These are phyloP conservation scores for Hippocampus mohnikei DNA, from an alignment of 2,113 vertebrate genomes.

Conservation along the genomic window DNA sequence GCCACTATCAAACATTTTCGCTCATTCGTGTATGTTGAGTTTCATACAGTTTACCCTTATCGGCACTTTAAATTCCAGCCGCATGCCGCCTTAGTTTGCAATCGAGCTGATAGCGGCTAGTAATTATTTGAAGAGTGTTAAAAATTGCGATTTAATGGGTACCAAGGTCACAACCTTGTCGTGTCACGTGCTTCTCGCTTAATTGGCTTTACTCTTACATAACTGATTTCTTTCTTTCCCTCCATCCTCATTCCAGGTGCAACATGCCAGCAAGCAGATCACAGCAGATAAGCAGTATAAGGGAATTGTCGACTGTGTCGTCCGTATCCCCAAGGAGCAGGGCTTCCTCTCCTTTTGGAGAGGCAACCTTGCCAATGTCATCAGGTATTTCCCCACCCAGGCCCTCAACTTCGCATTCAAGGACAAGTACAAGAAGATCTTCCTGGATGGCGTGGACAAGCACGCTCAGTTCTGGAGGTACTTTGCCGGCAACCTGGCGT, in stretches of 20 bases:
- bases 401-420: constrained; percentile 92
- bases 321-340: constrained; percentile 86
- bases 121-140: background rate
- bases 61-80: background rate
- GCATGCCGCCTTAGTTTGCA: background rate
- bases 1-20: background rate
- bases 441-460: constrained; percentile 85
- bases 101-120: background rate
- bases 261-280: constrained; percentile 90
- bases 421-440: constrained; percentile 89
- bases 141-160: background rate
- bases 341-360: constrained; percentile 87
- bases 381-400: constrained; percentile 88
- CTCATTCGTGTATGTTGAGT: background rate
- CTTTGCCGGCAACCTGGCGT: constrained; percentile 86
- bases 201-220: constrained; percentile 1
- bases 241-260: constrained; percentile 67
- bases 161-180: constrained; percentile 53
- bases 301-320: constrained; percentile 84
- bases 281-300: constrained; percentile 83
- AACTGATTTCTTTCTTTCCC: background rate
- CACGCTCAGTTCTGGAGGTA: constrained; percentile 86
- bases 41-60: background rate
- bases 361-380: constrained; percentile 88
- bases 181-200: background rate